These are phyloP conservation scores for Apis cerana DNA, from an alignment of 1,140 invertebrate species.

Conservation along the genomic window DNA sequence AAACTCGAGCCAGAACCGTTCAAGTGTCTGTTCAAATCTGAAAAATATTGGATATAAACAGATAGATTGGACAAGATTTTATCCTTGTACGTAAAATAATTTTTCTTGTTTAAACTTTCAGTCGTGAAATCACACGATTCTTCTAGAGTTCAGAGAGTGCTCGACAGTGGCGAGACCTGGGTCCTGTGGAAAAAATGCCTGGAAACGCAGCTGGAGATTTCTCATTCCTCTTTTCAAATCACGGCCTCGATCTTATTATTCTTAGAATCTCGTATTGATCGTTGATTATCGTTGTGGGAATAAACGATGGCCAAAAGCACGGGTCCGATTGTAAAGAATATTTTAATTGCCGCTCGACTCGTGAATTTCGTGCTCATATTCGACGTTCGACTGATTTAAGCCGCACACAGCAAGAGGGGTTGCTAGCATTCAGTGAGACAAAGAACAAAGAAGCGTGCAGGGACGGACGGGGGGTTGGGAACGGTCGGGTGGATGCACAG, in stretches of 20 bases:
- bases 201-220: slow-evolving; percentile 1
- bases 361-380: slow-evolving; percentile 70
- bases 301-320: slow-evolving; percentile 52
- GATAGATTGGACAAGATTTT: not conserved
- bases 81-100: too few species aligned
- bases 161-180: too few species aligned
- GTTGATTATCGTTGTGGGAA: slow-evolving; percentile 53
- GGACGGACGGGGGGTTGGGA: slow-evolving; percentile 67
- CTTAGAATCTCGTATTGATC: slow-evolving; percentile 47
- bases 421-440: slow-evolving; percentile 76
- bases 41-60: not conserved
- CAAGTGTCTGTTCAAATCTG: not conserved
- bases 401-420: slow-evolving; percentile 69
- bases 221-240: not conserved
- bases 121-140: too few species aligned
- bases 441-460: slow-evolving; percentile 78
- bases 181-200: not conserved
- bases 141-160: too few species aligned
- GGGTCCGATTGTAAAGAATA: slow-evolving; percentile 62
- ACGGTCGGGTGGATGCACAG: slow-evolving; percentile 75
- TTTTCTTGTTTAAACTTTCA: too few species aligned
- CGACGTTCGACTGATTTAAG: slow-evolving; percentile 73
- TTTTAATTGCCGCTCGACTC: slow-evolving; percentile 73
- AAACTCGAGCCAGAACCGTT: not conserved
- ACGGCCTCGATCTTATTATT: not conserved